Evolutionary conservation across 1,140 invertebrate species (phyloP), one percentile per base, ranked within the genome.

Genomic region (Acromyrmex heyeri): DNA sequence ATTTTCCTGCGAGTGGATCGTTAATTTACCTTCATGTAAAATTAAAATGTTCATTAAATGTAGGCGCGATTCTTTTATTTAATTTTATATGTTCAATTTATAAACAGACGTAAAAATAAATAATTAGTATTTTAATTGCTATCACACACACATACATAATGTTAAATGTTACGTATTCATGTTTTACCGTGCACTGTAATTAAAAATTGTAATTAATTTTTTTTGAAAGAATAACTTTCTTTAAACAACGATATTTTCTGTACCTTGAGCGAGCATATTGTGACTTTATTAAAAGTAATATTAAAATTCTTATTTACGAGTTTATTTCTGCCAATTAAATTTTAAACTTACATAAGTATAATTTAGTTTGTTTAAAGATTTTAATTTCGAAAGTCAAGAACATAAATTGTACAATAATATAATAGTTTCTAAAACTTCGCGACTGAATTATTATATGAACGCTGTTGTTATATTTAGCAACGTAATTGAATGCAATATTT

Each of bases 21-120:
- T 57, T 16, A 21, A 57, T 73, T 38, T 1, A 30, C 18, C 4
- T 21, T 24, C 55, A 30, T 44, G 55, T 3, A 24, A 59, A 7
- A 61, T 61, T 59, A 18, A 75, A 59, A 59, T 18, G 18, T 38
- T 75, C n/a, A 10, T 21, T 21, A 21, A 75, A 34, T n/a, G 18
- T 21, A 30, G 21, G 21, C 65, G 21, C 21, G 38, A 73, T 34
- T n/a, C 18, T n/a, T 55, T 72, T 50, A 30, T 72, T 69, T 70
- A 70, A 18, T 70, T 38, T 75, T 24, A 12, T n/a, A n/a, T 14
- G 21, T 59, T 75, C 14, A 16, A 59, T 16, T 57, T 21, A 12
- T 34, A 16, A 75, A 44, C 30, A 34, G 53, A 57, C 12, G 16
- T 55, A 57, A 38, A 59, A 75, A 53, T 70, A 12, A 30, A 48